These are phyloP conservation scores for Mus pahari DNA, from an alignment of 2,113 vertebrate genomes.

Conservation along the genomic window DNA sequence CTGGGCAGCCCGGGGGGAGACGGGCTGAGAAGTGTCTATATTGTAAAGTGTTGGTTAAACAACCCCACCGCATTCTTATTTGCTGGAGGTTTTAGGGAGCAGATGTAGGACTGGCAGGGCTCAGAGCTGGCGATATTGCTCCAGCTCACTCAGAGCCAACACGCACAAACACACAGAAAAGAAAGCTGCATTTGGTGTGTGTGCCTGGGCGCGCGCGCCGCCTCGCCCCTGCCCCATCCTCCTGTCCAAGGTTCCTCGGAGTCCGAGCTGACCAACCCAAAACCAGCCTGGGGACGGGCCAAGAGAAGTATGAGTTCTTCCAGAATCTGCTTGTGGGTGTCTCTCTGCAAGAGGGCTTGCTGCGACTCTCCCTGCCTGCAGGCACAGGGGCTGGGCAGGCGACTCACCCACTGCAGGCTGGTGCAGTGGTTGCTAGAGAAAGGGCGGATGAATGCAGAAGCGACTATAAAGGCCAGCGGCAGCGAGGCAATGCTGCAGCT, in stretches of 20 bases:
- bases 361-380: conserved; percentile 82
- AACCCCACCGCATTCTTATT: conserved; percentile 91
- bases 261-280: conserved; percentile 84
- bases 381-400: conserved; percentile 84
- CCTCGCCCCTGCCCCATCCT: conserved; percentile 73
- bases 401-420: conserved; percentile 83
- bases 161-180: conserved; percentile 84
- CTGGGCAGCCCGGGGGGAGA: conserved; percentile 67
- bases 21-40: conserved; percentile 89
- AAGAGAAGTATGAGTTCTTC: conserved; percentile 89
- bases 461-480: conserved; percentile 87
- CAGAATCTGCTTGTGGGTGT: conserved; percentile 82
- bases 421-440: conserved; percentile 87
- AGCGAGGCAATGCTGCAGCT: conserved; percentile 88
- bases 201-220: conserved; percentile 63
- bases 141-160: conserved; percentile 87
- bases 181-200: conserved; percentile 83
- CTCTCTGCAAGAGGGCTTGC: conserved; percentile 72
- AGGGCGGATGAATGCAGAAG: conserved; percentile 88
- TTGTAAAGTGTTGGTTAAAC: conserved; percentile 92
- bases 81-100: conserved; percentile 93
- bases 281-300: conserved; percentile 82
- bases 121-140: conserved; percentile 88
- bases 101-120: conserved; percentile 92
- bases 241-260: conserved; percentile 86